Conservation (phyloP, 2,113 vertebrate genomes). For the Camelus dromedarius region DNA sequence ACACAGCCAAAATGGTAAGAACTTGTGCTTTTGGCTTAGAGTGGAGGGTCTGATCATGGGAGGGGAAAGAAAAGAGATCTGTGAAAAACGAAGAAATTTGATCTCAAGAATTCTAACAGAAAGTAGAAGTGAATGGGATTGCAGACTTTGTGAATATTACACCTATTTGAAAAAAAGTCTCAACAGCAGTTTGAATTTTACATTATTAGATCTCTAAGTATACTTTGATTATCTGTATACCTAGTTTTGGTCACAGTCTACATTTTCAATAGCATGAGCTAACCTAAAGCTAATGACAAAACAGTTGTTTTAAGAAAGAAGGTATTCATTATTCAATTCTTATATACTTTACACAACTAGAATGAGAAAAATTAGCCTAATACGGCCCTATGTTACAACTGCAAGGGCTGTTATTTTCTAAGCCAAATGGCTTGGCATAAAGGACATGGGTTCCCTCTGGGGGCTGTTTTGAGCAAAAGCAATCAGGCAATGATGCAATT, state of each 20-base stretch:
- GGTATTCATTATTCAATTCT: background rate
- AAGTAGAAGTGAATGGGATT: background rate
- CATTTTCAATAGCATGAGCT: background rate
- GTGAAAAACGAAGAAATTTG: background rate
- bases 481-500: constrained; percentile 12
- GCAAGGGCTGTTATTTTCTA: constrained; percentile 1
- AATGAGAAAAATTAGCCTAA: background rate
- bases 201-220: background rate
- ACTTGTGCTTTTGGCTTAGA: background rate
- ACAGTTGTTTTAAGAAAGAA: background rate
- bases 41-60: rapidly evolving
- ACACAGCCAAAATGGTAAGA: background rate
- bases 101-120: background rate
- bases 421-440: constrained; percentile 26
- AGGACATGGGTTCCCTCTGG: background rate
- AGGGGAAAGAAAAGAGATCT: background rate
- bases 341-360: background rate
- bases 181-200: background rate
- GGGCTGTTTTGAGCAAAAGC: constrained; percentile 19
- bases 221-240: background rate
- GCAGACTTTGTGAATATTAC: background rate
- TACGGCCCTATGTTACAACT: background rate
- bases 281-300: background rate
- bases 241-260: background rate
- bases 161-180: background rate